Base-by-base conservation (phyloP, 2,888 invertebrate genomes). In the Hydriomena furcata region DNA sequence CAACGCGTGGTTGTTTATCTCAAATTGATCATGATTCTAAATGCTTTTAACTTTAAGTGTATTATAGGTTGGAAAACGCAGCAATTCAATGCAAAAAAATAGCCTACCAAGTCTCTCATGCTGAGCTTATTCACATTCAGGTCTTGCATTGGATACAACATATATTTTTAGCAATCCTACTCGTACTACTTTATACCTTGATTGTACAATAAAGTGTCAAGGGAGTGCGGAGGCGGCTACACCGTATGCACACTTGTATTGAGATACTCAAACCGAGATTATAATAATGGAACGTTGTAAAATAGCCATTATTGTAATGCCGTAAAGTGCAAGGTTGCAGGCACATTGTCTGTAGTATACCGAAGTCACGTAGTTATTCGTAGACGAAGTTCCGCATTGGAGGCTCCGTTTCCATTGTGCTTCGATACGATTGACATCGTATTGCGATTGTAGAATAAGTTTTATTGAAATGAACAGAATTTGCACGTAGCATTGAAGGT, bases 341-440 rank as follows among this genome's bases (percentile, higher is more conserved):
- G 25, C 37, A 45, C 31, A 52, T 37, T 41, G 49, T 49, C 44
- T 42, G 34, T 24, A 37, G 49, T 31, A 47, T 68, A 68, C 60
- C 60, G 61, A 62, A 72, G 73, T 71, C 74, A 73, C 73, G 73
- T 75, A 71, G 58, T 58, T 60, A 63, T 54, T 58, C 57, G 58
- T 58, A 59, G 54, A 61, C 57, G 40, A 64, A 70, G 65, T 73
- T 73, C 73, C 76, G 74, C 63, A 64, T 69, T 66, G 45, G 36
- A 60, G 57, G 56, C 43, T 54, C 46, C 54, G 61, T 55, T 55
- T 65, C 61, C 65, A 70, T 70, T 71, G 62, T 61, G 59, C 63
- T 59, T 61, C 65, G 60, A 58, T 52, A 60, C 63, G 61, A 57
- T 59, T 59, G 50, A 45, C 52, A 52, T 41, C 24, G 44, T 25